A percentile compares a stretch with the other conserved stretches of the same genome.
These are phyloP conservation scores for Bombus ignitus DNA, from an alignment of 1,140 invertebrate genomes.

Conservation along the genomic window DNA sequence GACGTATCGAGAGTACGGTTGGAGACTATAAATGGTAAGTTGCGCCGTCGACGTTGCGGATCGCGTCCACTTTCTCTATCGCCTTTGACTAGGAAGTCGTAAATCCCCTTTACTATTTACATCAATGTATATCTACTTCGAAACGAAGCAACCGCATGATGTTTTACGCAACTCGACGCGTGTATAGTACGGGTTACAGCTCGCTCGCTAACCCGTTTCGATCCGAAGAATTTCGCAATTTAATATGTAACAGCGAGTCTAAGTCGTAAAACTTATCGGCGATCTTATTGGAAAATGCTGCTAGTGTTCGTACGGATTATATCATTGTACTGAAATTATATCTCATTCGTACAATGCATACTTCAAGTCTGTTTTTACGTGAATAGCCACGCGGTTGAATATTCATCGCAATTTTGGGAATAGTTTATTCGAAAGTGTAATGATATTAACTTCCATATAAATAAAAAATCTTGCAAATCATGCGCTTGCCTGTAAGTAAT, in stretches of 20 bases:
- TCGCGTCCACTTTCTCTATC: conserved; percentile 64
- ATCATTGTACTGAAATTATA: too few species aligned
- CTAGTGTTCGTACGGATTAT: too few species aligned
- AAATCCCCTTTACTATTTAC: conserved; percentile 61
- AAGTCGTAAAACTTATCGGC: too few species aligned
- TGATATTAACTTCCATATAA: neutral
- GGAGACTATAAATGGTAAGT: conserved; percentile 56
- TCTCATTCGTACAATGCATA: too few species aligned
- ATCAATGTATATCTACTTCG: conserved; percentile 6
- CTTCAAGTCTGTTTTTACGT: too few species aligned
- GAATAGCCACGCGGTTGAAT: too few species aligned
- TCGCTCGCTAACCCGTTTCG: neutral
- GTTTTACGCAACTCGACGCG: conserved; percentile 37
- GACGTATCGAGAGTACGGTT: conserved; percentile 3
- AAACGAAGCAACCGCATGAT: conserved; percentile 29
- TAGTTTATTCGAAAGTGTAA: too few species aligned
- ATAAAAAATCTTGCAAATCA: neutral
- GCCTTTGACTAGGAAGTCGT: conserved; percentile 61
- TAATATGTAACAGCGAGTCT: neutral
- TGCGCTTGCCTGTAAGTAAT: too few species aligned
- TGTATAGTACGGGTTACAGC: too few species aligned
- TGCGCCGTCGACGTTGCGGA: conserved; percentile 13
- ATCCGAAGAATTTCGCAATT: neutral
- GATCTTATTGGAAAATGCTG: too few species aligned
- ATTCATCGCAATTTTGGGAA: too few species aligned